These are phyloP conservation scores for Colinus virginianus DNA, from an alignment of 2,113 vertebrate genomes.

Conservation along the genomic window DNA sequence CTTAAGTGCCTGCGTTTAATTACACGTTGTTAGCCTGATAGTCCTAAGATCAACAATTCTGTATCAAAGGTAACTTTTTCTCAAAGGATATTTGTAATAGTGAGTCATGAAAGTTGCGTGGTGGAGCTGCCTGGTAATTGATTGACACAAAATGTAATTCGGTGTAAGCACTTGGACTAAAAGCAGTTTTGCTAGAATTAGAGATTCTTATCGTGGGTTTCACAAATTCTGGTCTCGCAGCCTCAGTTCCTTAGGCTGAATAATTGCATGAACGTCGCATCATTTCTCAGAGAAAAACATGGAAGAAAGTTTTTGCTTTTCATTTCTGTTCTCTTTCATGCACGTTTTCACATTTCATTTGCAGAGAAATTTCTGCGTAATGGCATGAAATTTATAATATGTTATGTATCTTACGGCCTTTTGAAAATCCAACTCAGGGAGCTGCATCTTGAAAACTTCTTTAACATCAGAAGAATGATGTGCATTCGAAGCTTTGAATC, in stretches of 20 bases:
- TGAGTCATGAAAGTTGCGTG: not conserved
- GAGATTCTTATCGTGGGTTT: not conserved
- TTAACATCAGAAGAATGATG: not conserved
- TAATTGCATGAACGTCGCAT: not conserved
- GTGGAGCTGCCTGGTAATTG: not conserved
- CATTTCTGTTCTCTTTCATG: not conserved
- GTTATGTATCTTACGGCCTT: not conserved
- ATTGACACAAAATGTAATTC: not conserved
- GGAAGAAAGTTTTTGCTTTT: not conserved
- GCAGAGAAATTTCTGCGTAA: not conserved
- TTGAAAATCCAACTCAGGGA: not conserved
- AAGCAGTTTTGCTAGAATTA: not conserved
- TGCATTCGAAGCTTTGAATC: not conserved
- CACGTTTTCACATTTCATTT: not conserved
- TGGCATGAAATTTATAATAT: not conserved
- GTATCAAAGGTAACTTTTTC: not conserved
- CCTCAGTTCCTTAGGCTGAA: not conserved
- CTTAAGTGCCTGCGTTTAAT: slow-evolving; percentile 37
- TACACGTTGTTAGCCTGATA: not conserved
- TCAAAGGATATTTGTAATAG: not conserved
- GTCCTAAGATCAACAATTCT: slow-evolving; percentile 21
- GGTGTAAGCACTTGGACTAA: not conserved
- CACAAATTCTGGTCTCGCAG: not conserved
- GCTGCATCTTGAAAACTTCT: not conserved
- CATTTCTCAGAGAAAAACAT: not conserved